These are phyloP conservation scores for Notospermus geniculatus DNA, from an alignment of 1,140 invertebrate genomes.

Conservation along the genomic window DNA sequence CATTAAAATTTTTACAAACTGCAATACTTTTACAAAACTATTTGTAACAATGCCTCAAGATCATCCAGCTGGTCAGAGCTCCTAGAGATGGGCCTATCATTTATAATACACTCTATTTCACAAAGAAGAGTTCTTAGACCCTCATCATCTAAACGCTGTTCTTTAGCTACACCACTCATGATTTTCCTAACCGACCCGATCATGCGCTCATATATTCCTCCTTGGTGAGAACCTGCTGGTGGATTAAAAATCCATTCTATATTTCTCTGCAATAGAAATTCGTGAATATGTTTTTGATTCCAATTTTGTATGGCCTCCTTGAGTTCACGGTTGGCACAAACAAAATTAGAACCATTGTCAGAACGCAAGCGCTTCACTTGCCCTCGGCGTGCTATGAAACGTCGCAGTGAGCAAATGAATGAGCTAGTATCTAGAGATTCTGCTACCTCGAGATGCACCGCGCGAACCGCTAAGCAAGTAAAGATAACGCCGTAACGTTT, in stretches of 20 bases:
- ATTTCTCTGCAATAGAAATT: constrained; percentile 18
- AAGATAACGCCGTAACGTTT: constrained; percentile 35
- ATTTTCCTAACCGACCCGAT: constrained; percentile 11
- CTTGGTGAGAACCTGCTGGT: constrained; percentile 19
- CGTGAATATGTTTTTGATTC: constrained; percentile 17
- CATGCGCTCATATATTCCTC: constrained; percentile 13
- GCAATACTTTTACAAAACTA: too few species aligned
- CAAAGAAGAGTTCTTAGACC: too few species aligned
- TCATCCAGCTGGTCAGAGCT: too few species aligned
- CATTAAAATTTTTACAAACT: too few species aligned
- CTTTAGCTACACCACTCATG: too few species aligned
- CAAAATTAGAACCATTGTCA: constrained; percentile 21
- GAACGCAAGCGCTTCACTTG: constrained; percentile 10
- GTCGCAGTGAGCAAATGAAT: constrained; percentile 21
- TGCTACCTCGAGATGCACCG: constrained; percentile 31
- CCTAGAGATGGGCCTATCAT: too few species aligned
- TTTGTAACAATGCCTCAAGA: too few species aligned
- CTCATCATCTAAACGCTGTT: too few species aligned
- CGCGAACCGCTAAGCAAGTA: constrained; percentile 26
- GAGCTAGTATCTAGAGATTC: constrained; percentile 11
- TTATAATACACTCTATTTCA: too few species aligned
- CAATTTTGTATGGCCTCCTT: constrained; percentile 10
- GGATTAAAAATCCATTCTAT: constrained; percentile 29
- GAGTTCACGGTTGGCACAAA: constrained; percentile 17
- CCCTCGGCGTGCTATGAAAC: constrained; percentile 21